Evolutionary conservation across 2,888 invertebrate genomes (phyloP), one percentile per base, ranked within the genome.

Genomic region (Chrysodeixis includens): DNA sequence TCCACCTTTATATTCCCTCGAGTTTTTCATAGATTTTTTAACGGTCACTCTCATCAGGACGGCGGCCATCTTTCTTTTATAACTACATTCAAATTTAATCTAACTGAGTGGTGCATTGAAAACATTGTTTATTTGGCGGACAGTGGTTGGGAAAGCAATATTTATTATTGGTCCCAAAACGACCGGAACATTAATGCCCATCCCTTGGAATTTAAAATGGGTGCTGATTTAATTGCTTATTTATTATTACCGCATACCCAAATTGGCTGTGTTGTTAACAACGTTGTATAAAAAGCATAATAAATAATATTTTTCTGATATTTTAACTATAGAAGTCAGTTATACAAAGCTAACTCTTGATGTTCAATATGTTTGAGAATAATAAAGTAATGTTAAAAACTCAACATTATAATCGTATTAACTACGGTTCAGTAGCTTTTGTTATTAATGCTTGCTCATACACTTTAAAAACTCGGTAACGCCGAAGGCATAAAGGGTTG

Each of bases 1-100:
- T 46, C 55, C 20, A 49, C 44, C 63, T 61, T 62, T 61, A 69
- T 66, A 69, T 66, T 68, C 70, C 53, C 63, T 30, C 35, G 56
- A 69, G 68, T 71, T 76, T 71, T 66, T 61, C 35, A 67, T 54
- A 46, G 59, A 64, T 69, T 67, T 73, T 68, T 76, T 76, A 71
- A 76, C 62, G 73, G 62, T 70, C 67, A 75, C 61, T 74, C 61
- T 74, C 68, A 66, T 70, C 62, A 65, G 57, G 76, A 77, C 74
- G 76, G 71, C 64, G 56, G 66, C 75, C 71, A 83, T 85, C 71
- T 64, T 78, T 83, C 78, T 86, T 86, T 84, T 86, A 83, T 83
- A 84, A 86, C 86, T 82, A 87, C 89, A 91, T 91, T 90, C 90
- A 90, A 90, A 90, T 90, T 88, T 92, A 92, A 93, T 92, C 90